phyloP scores from a whole-genome alignment of 1,140 invertebrate genomes.

The Saxidomus purpurata region DNA sequence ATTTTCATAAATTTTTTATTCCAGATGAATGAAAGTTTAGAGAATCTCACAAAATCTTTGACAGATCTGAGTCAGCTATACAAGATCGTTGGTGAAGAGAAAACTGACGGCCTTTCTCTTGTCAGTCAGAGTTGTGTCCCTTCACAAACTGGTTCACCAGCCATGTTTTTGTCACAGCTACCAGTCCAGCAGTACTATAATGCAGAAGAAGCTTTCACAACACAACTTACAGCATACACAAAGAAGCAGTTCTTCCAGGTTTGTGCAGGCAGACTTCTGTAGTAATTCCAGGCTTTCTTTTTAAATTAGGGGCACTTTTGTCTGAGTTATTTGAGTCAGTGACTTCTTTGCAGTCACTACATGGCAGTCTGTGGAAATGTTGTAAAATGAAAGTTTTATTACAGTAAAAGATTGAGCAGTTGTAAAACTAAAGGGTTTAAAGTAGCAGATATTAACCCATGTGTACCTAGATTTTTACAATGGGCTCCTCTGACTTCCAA shows the following conservation, averaged over 20 bases:
- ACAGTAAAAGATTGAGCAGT: too few species aligned
- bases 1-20: too few species aligned
- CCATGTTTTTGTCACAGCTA: conserved; percentile 79
- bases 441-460: too few species aligned
- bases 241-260: conserved; percentile 85
- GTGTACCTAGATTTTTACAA: too few species aligned
- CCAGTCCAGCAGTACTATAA: conserved; percentile 74
- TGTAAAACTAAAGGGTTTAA: too few species aligned
- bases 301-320: too few species aligned
- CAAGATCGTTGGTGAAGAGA: conserved; percentile 1
- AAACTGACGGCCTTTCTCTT: conserved; percentile 8
- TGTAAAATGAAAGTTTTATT: too few species aligned
- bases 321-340: too few species aligned
- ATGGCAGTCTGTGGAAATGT: too few species aligned
- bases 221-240: conserved; percentile 78
- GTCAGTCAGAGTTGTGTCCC: conserved; percentile 31
- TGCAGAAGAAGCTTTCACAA: conserved; percentile 78
- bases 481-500: too few species aligned
- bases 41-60: conserved; percentile 75
- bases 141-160: conserved; percentile 41
- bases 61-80: conserved; percentile 73
- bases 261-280: neutral
- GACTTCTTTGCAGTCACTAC: too few species aligned
- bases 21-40: conserved; percentile 77
- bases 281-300: too few species aligned